A percentile compares a stretch with the other conserved stretches of the same genome.
These are phyloP conservation scores for Chionis minor DNA, from an alignment of 2,113 vertebrate genomes.

Conservation along the genomic window DNA sequence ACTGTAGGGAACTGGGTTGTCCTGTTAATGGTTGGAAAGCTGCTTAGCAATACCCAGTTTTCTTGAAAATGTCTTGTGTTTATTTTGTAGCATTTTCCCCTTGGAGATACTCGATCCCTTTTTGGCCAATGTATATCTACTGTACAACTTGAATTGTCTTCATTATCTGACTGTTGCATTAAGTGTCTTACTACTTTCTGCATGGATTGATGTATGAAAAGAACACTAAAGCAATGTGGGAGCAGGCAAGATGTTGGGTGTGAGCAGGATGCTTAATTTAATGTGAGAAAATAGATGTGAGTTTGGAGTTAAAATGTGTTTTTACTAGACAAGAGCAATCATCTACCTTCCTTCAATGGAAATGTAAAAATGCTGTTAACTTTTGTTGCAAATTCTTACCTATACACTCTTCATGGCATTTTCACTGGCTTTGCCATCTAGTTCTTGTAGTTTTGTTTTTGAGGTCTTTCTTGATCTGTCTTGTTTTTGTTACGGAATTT, in stretches of 20 bases:
- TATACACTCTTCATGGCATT: constrained; percentile 63
- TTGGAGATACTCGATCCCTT: constrained; percentile 49
- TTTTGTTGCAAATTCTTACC: constrained; percentile 70
- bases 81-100: constrained; percentile 65
- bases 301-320: constrained; percentile 71
- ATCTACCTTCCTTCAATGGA: constrained; percentile 66
- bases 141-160: constrained; percentile 72
- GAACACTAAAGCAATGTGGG: constrained; percentile 68
- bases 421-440: constrained; percentile 74
- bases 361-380: constrained; percentile 74
- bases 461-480: constrained; percentile 72
- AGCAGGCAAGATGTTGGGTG: constrained; percentile 58
- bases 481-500: constrained; percentile 81
- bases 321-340: constrained; percentile 71
- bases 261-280: constrained; percentile 73
- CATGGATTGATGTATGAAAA: constrained; percentile 75
- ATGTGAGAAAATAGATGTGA: constrained; percentile 75
- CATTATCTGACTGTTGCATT: constrained; percentile 72
- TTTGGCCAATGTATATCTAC: constrained; percentile 73
- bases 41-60: constrained; percentile 75
- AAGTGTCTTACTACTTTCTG: constrained; percentile 76
- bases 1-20: constrained; percentile 67
- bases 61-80: constrained; percentile 67
- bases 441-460: constrained; percentile 75
- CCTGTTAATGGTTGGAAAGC: constrained; percentile 68